Base-by-base conservation (phyloP, 1,140 invertebrate species). In the Papilio polyxenes region DNA sequence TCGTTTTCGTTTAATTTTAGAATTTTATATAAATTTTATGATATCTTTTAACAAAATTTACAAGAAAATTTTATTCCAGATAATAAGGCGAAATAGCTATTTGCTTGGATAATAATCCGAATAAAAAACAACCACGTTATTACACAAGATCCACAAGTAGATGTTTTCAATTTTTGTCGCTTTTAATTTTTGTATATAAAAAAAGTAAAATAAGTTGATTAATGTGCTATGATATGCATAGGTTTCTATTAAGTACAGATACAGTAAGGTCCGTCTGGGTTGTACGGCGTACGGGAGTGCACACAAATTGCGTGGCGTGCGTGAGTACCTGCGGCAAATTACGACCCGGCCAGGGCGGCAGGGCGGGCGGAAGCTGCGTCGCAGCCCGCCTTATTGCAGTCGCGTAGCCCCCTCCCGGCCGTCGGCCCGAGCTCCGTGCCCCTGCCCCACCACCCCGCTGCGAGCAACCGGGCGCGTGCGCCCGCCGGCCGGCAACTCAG, bases 361-460 rank as follows among this genome's bases (percentile, higher is more conserved):
- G 88, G 90, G 91, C 90, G 91, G 90, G 90, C 91, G 90, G 92
- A 91, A 91, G 90, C 91, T 90, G 90, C 89, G 90, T 82, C 88
- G 89, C 90, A 89, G 88, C 89, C 86, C 88, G 85, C 87, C 86
- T 79, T 85, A 87, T 83, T 90, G 89, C 88, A 90, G 86, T 86
- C 84, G 51, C 81, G 31, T 75, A 79, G 83, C 83, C 82, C 75
- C 81, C 80, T 84, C 51, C 84, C 76, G 82, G 83, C 81, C 83
- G 81, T 76, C 65, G 74, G 79, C 79, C 82, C 51, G 76, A 76
- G 74, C 80, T 78, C 75, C 78, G 17, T 82, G 72, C 49, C 82
- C 75, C 49, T 65, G 37, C 86, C 85, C 83, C 83, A 49, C 80
- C 80, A 65, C 81, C 81, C 75, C 79, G 76, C 44, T 51, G 17